Evolutionary conservation across 2,888 invertebrate genomes (phyloP), one percentile per base, ranked within the genome.

Genomic region (Geophilus truncorum): DNA sequence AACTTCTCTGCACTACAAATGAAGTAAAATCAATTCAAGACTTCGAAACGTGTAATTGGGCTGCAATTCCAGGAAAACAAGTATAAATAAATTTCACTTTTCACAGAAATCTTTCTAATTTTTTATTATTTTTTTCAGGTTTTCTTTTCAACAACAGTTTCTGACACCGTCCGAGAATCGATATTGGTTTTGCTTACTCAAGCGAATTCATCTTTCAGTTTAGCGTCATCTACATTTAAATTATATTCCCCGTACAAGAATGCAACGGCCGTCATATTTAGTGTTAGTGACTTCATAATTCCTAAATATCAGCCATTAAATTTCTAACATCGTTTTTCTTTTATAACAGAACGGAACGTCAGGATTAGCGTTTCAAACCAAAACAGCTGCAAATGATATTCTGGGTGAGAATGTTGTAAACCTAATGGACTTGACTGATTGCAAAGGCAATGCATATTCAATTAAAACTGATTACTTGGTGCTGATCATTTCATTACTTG

Each of bases 1-100:
- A 90, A 83, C 87, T 93, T 0, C 87, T 93, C 0, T 93, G 93
- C 85, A 88, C 90, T 0, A 89, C 90, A 84, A 91, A 91, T 7
- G 90, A 90, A 0, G 88, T 90, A 0, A 90, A 89, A 10, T 82
- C 88, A 0, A 85, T 92, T 0, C 84, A 87, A 0, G 89, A 91
- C 80, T 91, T 88, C 85, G 85, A 88, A 0, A 88, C 87, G 0
- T 93, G 93, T 85, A 90, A 92, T 85, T 86, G 92, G 30, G 91
- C 89, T 0, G 87, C 90, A 84, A 90, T 91, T 4, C 92, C 93
- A 0, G 90, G 92, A 0, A 87, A 88, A 82, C 87, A 89, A 87
- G 89, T 89, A 85, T 84, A 34, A 30, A 25, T 18, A n/a, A 32
- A 77, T 30, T 78, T 28, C 2, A 78, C 0, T 1, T 78, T 4